These are phyloP conservation scores for Megalops atlanticus DNA, from an alignment of 2,113 vertebrate genomes.

Conservation along the genomic window DNA sequence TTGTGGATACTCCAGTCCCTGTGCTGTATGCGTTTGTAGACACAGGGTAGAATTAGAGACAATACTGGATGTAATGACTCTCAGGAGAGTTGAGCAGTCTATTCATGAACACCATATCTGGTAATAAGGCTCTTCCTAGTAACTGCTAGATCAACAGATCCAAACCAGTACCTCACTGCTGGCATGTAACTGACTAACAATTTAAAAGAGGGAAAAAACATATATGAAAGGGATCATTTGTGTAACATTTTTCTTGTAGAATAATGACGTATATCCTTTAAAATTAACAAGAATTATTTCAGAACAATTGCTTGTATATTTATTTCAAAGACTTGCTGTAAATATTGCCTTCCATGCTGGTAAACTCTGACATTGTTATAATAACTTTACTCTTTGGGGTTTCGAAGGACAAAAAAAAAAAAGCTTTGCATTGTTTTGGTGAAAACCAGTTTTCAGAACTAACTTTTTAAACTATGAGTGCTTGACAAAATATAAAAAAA, in stretches of 20 bases:
- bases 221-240: conserved; percentile 86
- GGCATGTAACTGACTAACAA: conserved; percentile 85
- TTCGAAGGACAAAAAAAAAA: conserved; percentile 64
- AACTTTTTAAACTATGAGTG: conserved; percentile 84
- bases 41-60: conserved; percentile 91
- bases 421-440: conserved; percentile 69
- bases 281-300: conserved; percentile 84
- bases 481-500: conserved; percentile 73
- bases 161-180: conserved; percentile 78
- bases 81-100: conserved; percentile 85
- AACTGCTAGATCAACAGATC: conserved; percentile 83
- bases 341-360: conserved; percentile 85
- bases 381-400: conserved; percentile 84
- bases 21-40: conserved; percentile 86
- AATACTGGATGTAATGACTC: conserved; percentile 86
- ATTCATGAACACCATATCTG: conserved; percentile 81
- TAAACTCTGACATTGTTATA: conserved; percentile 82
- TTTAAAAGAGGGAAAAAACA: conserved; percentile 79
- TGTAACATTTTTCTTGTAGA: conserved; percentile 95
- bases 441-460: conserved; percentile 82
- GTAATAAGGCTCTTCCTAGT: conserved; percentile 86
- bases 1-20: conserved; percentile 76
- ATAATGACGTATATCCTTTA: conserved; percentile 92
- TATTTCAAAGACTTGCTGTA: conserved; percentile 84
- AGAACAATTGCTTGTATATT: conserved; percentile 90